Evolutionary conservation across 2,888 invertebrate species (phyloP).

Genomic region (Metopia argyrocephala): DNA sequence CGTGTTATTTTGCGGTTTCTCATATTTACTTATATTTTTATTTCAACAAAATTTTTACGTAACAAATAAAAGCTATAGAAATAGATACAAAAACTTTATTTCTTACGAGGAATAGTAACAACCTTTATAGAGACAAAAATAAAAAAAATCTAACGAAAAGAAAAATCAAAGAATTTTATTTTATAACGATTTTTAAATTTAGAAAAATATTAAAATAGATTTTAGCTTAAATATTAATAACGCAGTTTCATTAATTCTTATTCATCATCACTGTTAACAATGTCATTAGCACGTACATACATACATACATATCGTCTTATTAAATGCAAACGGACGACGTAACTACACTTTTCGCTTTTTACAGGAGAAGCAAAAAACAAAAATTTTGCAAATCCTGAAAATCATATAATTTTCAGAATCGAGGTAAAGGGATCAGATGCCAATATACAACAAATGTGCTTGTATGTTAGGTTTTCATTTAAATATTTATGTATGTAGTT

Average conservation of each 20-base stretch:
- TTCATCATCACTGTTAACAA: not conserved
- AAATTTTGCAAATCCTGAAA: no score
- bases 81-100: constrained; percentile 30
- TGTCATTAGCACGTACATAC: not conserved
- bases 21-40: constrained; percentile 16
- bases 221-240: constrained; percentile 54
- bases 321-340: no score
- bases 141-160: not conserved
- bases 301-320: no score
- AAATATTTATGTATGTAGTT: no score
- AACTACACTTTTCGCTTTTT: no score
- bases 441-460: no score
- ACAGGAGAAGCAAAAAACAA: no score
- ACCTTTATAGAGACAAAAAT: constrained; percentile 33
- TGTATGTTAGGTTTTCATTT: no score
- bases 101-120: constrained; percentile 47
- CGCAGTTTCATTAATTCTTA: constrained; percentile 42
- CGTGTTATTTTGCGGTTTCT: not conserved
- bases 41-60: constrained; percentile 14
- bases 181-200: not conserved
- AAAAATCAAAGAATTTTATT: not conserved
- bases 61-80: constrained; percentile 28
- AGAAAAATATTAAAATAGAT: constrained; percentile 21
- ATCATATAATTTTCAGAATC: no score
- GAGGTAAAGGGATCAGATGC: no score